Conservation (phyloP, 2,113 vertebrate genomes). For the Siphamia tubifer region DNA sequence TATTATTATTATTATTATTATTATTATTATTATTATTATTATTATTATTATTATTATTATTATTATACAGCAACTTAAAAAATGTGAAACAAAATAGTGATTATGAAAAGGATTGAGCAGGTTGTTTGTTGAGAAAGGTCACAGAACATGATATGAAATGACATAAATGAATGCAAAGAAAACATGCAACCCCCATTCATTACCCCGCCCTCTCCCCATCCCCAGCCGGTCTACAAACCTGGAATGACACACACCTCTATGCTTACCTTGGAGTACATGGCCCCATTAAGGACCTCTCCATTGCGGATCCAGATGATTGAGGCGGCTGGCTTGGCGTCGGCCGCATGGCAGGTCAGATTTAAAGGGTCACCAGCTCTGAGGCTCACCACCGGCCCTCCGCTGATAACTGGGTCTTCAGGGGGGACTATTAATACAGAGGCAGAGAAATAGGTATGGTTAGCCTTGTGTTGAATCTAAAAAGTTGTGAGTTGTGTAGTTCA, state of each 20-base stretch:
- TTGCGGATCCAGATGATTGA: constrained; percentile 95
- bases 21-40: too few species aligned
- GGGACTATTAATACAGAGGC: constrained; percentile 82
- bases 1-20: too few species aligned
- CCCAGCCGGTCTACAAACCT: constrained; percentile 11
- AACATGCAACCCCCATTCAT: neutral
- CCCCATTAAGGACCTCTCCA: constrained; percentile 93
- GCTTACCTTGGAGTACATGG: constrained; percentile 96
- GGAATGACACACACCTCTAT: constrained; percentile 61
- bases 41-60: too few species aligned
- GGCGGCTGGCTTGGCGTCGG: constrained; percentile 95
- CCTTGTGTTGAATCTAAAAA: neutral
- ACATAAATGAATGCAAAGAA: neutral
- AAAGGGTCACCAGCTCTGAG: constrained; percentile 92
- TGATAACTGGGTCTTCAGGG: constrained; percentile 93
- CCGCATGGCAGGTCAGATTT: constrained; percentile 95
- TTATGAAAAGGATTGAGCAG: too few species aligned
- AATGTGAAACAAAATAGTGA: too few species aligned
- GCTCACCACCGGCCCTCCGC: constrained; percentile 93
- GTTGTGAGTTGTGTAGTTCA: neutral
- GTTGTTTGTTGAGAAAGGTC: too few species aligned
- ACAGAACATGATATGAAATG: neutral
- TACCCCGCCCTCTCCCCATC: neutral
- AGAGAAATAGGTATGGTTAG: neutral
- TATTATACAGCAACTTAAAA: too few species aligned